Evolutionary conservation across 2,797 vertebrate genomes (phyloP), one percentile per base, ranked within the genome.

Genomic region (Tadarida brasiliensis): DNA sequence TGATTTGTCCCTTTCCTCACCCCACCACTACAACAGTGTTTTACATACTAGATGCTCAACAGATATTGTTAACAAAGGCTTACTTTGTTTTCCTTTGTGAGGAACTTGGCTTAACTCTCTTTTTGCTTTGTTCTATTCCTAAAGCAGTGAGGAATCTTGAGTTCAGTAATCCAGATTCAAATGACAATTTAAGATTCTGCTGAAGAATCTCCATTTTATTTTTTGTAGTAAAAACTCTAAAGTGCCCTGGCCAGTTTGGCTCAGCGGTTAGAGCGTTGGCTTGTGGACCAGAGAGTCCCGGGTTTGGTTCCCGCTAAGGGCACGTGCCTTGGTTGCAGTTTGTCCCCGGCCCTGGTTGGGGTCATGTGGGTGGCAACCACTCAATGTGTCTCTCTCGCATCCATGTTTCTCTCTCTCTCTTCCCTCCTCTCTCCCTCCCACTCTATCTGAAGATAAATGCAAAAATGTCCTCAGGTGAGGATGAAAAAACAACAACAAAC

Each of bases 141-240:
- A 77, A 81, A 82, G 22, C 74, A 82, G 54, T 77, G 49, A 85
- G 56, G 30, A 91, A 81, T 96, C 89, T 95, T 91, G 71, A 88
- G 33, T 91, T 91, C 19, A 67, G 47, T 54, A 77, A 15, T 86
- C 26, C 51, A 91, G 63, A 82, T 22, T 89, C 51, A 87, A 67
- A 77, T 80, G 56, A 30, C n/a, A 92, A 11, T 83, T 71, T 95
- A 91, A 77, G 44, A 89, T 78, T 90, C 56, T 57, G 15, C 16
- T 68, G 57, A 86, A 80, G n/a, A 51, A 6, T 51, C 30, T 91
- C 9, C 44, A 54, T 92, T 90, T 94, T 89, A 47, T 71, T 87
- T 97, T 77, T 76, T 47, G 76, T 61, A 82, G 57, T 91, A 70
- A 96, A 93, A 81, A 65, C 35, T 57, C 63, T 71, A 7, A 44